phyloP scores from a whole-genome alignment of 2,888 invertebrate genomes.

The Pandemis heparana region DNA sequence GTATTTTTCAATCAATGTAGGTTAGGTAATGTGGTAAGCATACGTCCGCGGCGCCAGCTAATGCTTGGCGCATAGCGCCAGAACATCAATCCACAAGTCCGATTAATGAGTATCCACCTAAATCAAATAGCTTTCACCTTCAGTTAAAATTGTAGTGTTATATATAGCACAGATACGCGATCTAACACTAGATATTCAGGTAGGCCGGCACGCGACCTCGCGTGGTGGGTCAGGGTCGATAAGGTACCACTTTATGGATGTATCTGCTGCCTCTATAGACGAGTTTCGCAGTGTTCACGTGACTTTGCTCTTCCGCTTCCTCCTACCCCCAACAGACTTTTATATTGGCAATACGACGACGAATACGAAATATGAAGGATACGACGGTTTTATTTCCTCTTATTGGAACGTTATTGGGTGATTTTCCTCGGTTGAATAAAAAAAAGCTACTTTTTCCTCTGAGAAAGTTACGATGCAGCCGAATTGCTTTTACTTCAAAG shows the following conservation, averaged over 20 bases:
- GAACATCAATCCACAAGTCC: constrained; percentile 35
- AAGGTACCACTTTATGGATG: constrained; percentile 40
- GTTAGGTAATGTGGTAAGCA: background rate
- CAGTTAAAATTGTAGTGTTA: constrained; percentile 38
- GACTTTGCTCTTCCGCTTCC: constrained; percentile 18
- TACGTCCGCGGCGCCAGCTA: background rate
- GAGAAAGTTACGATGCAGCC: constrained; percentile 3
- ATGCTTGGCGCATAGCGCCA: constrained; percentile 17
- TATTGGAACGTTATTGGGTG: constrained; percentile 9
- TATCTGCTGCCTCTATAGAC: constrained; percentile 55
- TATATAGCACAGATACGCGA: constrained; percentile 50
- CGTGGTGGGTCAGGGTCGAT: constrained; percentile 68
- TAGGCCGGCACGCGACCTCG: constrained; percentile 66
- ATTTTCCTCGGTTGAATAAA: constrained; percentile 11
- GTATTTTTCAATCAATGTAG: background rate
- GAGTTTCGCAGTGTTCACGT: constrained; percentile 57
- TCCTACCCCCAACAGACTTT: constrained; percentile 2
- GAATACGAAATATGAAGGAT: constrained; percentile 4
- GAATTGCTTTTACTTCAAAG: background rate
- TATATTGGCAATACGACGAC: constrained; percentile 13
- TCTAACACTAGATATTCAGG: constrained; percentile 62
- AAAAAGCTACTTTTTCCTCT: constrained; percentile 3
- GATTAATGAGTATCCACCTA: constrained; percentile 30
- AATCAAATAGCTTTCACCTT: constrained; percentile 41
- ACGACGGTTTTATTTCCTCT: constrained; percentile 1